Evolutionary conservation across 2,888 invertebrate genomes (phyloP), one percentile per base, ranked within the genome.

Genomic region (Drosophila picticornis): DNA sequence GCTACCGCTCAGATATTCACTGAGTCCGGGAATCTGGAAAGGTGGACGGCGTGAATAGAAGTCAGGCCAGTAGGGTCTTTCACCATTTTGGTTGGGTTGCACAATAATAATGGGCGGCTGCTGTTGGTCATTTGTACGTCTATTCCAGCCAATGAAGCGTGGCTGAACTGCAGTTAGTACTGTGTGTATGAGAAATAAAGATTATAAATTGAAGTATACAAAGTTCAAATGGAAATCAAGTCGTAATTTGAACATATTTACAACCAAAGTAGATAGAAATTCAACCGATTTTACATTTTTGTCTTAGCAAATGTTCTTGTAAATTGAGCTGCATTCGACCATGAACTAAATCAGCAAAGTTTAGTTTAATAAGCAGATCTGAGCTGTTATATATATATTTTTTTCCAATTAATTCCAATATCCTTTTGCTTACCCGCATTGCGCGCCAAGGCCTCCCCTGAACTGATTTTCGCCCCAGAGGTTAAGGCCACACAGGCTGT

Each of bases 141-240:
- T 48, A n/a, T 73, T 56, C 76, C 75, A 84, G 5, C 31, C 2
- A 4, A 84, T 36, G 2, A 89, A 52, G 2, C 84, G 89, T 2
- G 84, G 87, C 13, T 78, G 65, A 9, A 71, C 48, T n/a, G 22
- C 65, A 16, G 58, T 50, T 0, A 71, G 19, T 0, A 52, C 82
- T 81, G 19, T 0, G 13, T 10, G 13, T 22, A 27, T 13, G 0
- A 31, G 5, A 7, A 46, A n/a, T 11, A 19, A 32, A 6, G 0
- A 10, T 19, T 19, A 22, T 22, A 16, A 22, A 22, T 46, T 22
- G 22, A 46, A 22, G 4, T 7, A 22, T 22, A 7, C 6, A 13
- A 22, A 22, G 13, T 13, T 22, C 22, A 13, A 43, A 22, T 22
- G 2, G 7, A 46, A 46, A 7, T 46, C 13, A 9, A 25, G 2